Percentiles rank a stretch among this genome's conserved stretches.
phyloP scores from a whole-genome alignment of 2,113 vertebrate genomes.

The Leptosomus discolor region DNA sequence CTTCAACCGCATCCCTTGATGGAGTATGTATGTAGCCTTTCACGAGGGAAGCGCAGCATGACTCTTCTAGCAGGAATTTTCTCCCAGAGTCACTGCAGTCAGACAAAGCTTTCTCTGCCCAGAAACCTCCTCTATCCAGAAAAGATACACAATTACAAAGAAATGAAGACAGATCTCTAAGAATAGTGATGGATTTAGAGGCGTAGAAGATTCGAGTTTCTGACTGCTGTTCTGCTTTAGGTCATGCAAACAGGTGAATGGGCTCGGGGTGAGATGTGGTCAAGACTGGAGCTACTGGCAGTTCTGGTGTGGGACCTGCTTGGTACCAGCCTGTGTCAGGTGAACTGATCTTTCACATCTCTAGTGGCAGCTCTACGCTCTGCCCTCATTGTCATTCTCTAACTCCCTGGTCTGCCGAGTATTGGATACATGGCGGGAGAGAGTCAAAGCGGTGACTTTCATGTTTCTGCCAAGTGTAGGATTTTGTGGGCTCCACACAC shows the following conservation, averaged over 20 bases:
- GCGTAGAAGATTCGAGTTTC: background rate
- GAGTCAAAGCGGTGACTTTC: no score
- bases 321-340: no score
- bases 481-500: background rate
- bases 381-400: fast-evolving
- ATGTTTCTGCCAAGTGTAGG: fast-evolving
- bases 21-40: background rate
- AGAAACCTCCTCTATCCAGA: background rate
- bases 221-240: background rate
- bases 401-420: background rate
- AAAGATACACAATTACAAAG: background rate
- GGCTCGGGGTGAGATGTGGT: background rate
- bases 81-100: background rate
- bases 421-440: fast-evolving
- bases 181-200: background rate
- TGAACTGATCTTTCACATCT: background rate
- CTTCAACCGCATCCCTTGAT: background rate
- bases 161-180: background rate
- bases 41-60: background rate
- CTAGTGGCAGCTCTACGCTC: background rate
- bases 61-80: background rate
- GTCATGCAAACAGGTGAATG: no score
- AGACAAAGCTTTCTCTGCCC: background rate
- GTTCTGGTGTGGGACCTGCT: background rate
- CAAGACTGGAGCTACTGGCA: background rate